Percentiles rank a stretch among this genome's conserved stretches.
These are phyloP conservation scores for Tetraodon nigroviridis DNA, from an alignment of 2,113 vertebrate genomes.

Conservation along the genomic window DNA sequence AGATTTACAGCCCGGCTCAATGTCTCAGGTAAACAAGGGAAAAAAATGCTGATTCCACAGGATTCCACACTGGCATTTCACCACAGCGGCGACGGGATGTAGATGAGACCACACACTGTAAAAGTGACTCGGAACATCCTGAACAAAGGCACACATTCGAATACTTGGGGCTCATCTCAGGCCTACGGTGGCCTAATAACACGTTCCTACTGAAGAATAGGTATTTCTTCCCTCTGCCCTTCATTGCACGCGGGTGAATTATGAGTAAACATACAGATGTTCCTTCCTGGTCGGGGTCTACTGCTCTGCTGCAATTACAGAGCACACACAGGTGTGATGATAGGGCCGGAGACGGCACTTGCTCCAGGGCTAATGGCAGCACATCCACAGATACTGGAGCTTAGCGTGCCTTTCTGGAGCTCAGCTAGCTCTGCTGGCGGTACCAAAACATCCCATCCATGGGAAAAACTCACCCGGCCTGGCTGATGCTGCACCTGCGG, in stretches of 20 bases:
- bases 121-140: too few species aligned
- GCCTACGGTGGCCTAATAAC: constrained; percentile 42
- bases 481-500: neutral
- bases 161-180: neutral
- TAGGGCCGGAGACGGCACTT: constrained; percentile 45
- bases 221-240: constrained; percentile 32
- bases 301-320: constrained; percentile 64
- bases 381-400: constrained; percentile 43
- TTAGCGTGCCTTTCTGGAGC: constrained; percentile 40
- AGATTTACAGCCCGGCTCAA: constrained; percentile 13
- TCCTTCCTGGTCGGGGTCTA: constrained; percentile 60
- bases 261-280: constrained; percentile 72
- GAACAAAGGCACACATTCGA: too few species aligned
- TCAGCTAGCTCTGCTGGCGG: constrained; percentile 7
- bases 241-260: constrained; percentile 42
- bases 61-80: too few species aligned
- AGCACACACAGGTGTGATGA: constrained; percentile 63
- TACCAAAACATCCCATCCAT: constrained; percentile 30
- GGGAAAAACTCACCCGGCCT: constrained; percentile 2
- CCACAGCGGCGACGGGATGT: too few species aligned
- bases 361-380: constrained; percentile 62
- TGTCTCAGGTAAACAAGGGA: too few species aligned
- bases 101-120: too few species aligned
- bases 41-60: too few species aligned
- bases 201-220: constrained; percentile 34